Conservation (phyloP, 2,797 vertebrate genomes). For the Simalia tracyae region DNA sequence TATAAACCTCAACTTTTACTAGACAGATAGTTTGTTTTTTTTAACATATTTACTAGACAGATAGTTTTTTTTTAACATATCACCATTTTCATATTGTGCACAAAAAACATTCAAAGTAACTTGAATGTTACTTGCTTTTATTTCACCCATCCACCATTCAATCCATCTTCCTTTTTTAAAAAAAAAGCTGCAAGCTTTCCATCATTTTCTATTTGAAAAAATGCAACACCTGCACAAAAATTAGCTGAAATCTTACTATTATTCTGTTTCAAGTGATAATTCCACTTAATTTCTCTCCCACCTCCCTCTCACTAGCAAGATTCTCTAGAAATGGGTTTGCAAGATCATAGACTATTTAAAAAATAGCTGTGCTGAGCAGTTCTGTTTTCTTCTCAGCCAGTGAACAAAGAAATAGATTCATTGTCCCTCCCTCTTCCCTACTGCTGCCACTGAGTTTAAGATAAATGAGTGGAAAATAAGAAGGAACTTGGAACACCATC, state of each 20-base stretch:
- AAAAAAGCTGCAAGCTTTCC: background rate
- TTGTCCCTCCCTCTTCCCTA: background rate
- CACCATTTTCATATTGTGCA: background rate
- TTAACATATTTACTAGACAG: background rate
- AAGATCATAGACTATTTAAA: background rate
- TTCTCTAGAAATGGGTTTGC: background rate
- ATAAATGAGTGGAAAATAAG: background rate
- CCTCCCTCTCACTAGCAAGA: background rate
- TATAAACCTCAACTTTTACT: background rate
- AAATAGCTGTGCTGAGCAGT: background rate
- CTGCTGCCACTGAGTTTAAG: background rate
- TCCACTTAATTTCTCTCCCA: background rate
- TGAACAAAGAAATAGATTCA: background rate
- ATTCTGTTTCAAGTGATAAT: background rate
- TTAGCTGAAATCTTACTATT: background rate
- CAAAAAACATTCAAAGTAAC: background rate
- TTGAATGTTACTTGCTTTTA: background rate
- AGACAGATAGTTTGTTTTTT: background rate
- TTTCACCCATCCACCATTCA: background rate
- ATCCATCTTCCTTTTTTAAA: background rate
- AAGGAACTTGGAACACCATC: background rate
- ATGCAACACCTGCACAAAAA: background rate
- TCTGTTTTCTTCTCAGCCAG: background rate
- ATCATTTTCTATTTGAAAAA: background rate
- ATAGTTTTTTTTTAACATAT: background rate